These are phyloP conservation scores for Oeneis ivallda DNA, from an alignment of 2,888 invertebrate genomes.

Conservation along the genomic window DNA sequence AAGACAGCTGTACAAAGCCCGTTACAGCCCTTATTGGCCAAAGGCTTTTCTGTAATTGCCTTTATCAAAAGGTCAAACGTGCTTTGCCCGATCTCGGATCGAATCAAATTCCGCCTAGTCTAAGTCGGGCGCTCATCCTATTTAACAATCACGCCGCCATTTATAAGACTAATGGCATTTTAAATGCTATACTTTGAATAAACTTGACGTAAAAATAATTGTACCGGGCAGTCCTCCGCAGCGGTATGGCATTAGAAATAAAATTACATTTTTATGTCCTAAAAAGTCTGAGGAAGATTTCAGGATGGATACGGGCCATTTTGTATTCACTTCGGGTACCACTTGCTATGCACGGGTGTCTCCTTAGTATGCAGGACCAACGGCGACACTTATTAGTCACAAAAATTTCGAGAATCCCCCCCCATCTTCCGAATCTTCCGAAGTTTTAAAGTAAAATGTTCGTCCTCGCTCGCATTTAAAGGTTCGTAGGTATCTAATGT, in stretches of 20 bases:
- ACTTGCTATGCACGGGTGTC: constrained; percentile 71
- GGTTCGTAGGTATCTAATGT: constrained; percentile 71
- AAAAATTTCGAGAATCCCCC: constrained; percentile 71
- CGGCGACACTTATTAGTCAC: constrained; percentile 78
- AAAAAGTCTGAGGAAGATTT: constrained; percentile 65
- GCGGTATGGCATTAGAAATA: constrained; percentile 39
- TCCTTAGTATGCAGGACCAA: constrained; percentile 74
- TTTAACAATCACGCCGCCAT: constrained; percentile 37
- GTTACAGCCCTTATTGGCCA: constrained; percentile 40
- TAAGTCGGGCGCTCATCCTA: constrained; percentile 38
- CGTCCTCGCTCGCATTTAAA: constrained; percentile 67
- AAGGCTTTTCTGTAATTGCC: constrained; percentile 44
- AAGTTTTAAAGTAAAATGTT: constrained; percentile 66
- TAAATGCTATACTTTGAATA: constrained; percentile 33
- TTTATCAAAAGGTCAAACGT: constrained; percentile 46
- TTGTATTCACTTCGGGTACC: constrained; percentile 72
- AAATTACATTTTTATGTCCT: constrained; percentile 42
- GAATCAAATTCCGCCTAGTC: constrained; percentile 41
- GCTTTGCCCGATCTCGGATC: constrained; percentile 43
- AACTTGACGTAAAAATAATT: constrained; percentile 34
- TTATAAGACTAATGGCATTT: constrained; percentile 37
- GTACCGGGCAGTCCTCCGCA: constrained; percentile 28
- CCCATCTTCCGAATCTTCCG: constrained; percentile 54
- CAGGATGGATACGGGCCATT: constrained; percentile 61
- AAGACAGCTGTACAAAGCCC: constrained; percentile 38